These are phyloP conservation scores for Myioborus miniatus DNA, from an alignment of 2,797 vertebrate genomes.

Conservation along the genomic window DNA sequence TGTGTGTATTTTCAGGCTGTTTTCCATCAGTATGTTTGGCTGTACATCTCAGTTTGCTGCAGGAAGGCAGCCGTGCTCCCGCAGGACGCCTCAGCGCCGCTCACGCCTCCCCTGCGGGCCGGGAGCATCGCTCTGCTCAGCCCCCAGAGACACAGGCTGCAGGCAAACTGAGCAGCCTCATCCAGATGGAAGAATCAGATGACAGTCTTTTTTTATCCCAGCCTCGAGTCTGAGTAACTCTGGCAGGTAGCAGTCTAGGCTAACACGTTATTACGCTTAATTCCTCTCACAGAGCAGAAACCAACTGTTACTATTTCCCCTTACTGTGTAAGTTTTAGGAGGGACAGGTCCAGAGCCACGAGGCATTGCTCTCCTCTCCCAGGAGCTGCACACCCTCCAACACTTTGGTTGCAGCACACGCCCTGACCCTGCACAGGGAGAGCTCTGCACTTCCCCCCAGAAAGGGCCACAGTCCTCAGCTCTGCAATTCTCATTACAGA, in stretches of 20 bases:
- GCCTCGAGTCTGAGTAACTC: slow-evolving; percentile 26
- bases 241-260: slow-evolving; percentile 60
- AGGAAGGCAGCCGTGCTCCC: neutral
- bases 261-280: slow-evolving; percentile 62
- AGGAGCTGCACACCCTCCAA: fast-evolving
- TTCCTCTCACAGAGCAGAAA: neutral
- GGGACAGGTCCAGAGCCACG: neutral
- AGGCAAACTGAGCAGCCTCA: slow-evolving; percentile 33
- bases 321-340: neutral
- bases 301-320: slow-evolving; percentile 32
- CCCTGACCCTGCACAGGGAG: fast-evolving
- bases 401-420: neutral
- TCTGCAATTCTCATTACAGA: neutral
- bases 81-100: fast-evolving
- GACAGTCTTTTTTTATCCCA: slow-evolving; percentile 58
- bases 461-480: neutral
- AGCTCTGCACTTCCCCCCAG: neutral
- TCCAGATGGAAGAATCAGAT: slow-evolving; percentile 63
- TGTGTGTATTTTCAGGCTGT: neutral
- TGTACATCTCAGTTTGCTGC: neutral
- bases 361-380: neutral
- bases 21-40: neutral
- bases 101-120: fast-evolving
- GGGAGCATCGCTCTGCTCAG: neutral
- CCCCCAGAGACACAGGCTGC: neutral